phyloP scores from a whole-genome alignment of 2,113 vertebrate genomes.

The Hylia prasina region DNA sequence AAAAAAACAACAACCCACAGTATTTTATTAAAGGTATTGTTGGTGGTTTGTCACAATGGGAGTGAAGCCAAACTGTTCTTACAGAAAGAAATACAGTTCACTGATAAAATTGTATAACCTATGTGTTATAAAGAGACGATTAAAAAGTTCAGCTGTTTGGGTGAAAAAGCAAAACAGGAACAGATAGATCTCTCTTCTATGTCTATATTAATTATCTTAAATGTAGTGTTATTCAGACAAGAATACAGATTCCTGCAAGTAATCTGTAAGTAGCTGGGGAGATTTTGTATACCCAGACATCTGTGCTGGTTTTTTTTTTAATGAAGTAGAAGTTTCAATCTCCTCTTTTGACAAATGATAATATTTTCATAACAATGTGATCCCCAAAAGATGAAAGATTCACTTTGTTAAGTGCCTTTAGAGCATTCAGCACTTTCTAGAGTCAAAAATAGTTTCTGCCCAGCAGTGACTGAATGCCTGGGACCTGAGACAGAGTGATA shows the following conservation, averaged over 20 bases:
- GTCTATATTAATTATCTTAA: neutral
- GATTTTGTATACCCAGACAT: neutral
- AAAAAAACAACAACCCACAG: neutral
- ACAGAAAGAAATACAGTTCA: neutral
- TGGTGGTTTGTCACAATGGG: neutral
- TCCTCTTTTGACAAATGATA: neutral
- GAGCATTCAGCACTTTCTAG: neutral
- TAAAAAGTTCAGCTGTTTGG: neutral
- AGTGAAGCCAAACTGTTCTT: neutral
- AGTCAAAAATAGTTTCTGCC: neutral
- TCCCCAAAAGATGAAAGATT: neutral
- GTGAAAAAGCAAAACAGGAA: neutral
- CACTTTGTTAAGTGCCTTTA: neutral
- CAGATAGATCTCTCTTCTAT: neutral
- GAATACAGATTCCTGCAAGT: neutral
- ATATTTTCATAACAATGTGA: neutral
- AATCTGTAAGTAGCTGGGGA: neutral
- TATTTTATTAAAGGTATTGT: neutral
- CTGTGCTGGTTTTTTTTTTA: neutral
- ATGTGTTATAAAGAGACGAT: neutral
- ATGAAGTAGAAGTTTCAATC: neutral
- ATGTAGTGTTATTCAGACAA: neutral
- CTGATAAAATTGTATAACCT: neutral
- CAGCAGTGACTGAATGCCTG: neutral
- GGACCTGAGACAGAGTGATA: neutral